A percentile compares a stretch with the other conserved stretches of the same genome.
Conservation (phyloP, 2,888 invertebrate genomes). For the Chrysopilus asiliformis region DNA sequence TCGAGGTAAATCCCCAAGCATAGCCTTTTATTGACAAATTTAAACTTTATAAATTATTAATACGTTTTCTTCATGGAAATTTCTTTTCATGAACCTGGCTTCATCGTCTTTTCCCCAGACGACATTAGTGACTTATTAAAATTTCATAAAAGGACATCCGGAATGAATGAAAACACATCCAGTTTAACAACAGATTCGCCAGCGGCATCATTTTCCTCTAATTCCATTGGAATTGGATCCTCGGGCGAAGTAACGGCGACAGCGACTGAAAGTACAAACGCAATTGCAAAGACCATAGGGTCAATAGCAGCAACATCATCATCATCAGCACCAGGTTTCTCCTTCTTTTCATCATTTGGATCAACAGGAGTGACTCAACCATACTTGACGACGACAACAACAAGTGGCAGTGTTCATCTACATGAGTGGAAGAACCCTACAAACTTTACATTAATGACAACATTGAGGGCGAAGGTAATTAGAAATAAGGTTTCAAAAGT, state of each 20-base stretch:
- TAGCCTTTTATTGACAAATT: too few relatives aligned
- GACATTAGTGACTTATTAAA: constrained; percentile 34
- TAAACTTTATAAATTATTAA: not conserved
- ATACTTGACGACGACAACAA: not conserved
- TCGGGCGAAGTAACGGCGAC: not conserved
- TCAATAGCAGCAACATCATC: not conserved
- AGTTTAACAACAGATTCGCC: constrained; percentile 19
- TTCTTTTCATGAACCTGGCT: not conserved
- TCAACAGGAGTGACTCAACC: constrained; percentile 1
- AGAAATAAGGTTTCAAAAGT: not conserved
- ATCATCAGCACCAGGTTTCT: not conserved
- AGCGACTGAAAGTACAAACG: not conserved
- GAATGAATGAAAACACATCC: constrained; percentile 20
- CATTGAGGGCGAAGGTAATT: constrained; percentile 30
- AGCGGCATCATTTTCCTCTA: constrained; percentile 24
- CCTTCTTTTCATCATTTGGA: too few relatives aligned
- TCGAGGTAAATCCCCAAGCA: constrained; percentile 30
- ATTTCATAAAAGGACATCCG: constrained; percentile 31
- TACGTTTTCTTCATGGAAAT: not conserved
- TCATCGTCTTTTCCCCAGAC: constrained; percentile 20
- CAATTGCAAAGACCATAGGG: too few relatives aligned
- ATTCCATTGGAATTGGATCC: not conserved
- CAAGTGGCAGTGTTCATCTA: constrained; percentile 11
- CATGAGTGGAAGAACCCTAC: constrained; percentile 29
- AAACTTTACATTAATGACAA: constrained; percentile 34